phyloP scores from a whole-genome alignment of 2,113 vertebrate genomes.

The Lutjanus erythropterus region DNA sequence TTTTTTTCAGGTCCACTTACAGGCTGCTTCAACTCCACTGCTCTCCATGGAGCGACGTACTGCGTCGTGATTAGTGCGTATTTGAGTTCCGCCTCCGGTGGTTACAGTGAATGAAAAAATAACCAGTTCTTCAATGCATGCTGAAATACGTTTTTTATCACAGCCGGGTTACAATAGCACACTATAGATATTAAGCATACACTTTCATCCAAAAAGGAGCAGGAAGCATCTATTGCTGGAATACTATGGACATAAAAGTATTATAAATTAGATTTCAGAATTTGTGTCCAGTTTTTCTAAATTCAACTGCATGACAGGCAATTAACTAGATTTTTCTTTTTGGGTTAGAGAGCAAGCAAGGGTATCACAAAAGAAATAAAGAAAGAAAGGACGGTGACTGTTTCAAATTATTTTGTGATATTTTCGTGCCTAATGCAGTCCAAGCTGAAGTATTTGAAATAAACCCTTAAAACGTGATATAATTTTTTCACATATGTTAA shows the following conservation, averaged over 20 bases:
- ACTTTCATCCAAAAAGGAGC: neutral
- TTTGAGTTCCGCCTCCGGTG: conserved; percentile 77
- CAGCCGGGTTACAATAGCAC: conserved; percentile 18
- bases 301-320: neutral
- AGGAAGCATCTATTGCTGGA: neutral
- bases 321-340: neutral
- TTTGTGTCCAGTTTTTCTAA: no score
- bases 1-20: conserved; percentile 57
- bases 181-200: neutral
- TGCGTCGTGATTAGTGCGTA: conserved; percentile 76
- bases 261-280: no score
- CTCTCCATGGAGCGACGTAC: conserved; percentile 64
- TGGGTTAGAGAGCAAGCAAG: neutral
- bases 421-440: neutral
- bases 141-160: conserved; percentile 40
- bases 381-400: neutral
- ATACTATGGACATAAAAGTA: no score
- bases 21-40: conserved; percentile 58
- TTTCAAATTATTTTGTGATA: no score
- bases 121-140: conserved; percentile 9
- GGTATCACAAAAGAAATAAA: neutral
- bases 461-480: no score
- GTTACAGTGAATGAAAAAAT: conserved; percentile 51
- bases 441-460: neutral
- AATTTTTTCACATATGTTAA: no score